These are phyloP conservation scores for Natrix natrix DNA, from an alignment of 2,797 vertebrate genomes.

Conservation along the genomic window DNA sequence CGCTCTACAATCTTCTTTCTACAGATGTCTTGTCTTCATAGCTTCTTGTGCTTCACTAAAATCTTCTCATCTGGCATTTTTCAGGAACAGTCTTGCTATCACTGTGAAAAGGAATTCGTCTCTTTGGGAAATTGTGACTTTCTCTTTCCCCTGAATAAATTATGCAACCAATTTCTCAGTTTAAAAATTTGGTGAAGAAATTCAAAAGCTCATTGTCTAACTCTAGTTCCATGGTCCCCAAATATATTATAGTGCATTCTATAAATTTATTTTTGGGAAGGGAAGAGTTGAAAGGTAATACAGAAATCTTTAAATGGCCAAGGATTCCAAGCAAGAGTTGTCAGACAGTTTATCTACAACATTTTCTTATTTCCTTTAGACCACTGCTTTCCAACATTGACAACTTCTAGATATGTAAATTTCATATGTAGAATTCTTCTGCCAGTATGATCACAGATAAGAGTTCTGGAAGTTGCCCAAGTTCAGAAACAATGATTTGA, in stretches of 20 bases:
- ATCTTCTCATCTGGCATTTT: not conserved
- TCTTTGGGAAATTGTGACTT: not conserved
- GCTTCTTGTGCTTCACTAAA: not conserved
- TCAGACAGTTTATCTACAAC: not conserved
- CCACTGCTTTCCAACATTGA: not conserved
- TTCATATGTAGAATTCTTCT: not conserved
- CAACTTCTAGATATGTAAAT: not conserved
- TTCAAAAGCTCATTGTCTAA: not conserved
- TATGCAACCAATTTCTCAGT: not conserved
- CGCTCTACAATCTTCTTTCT: not conserved
- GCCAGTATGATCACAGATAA: not conserved
- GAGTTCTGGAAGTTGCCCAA: not conserved
- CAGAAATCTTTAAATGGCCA: not conserved
- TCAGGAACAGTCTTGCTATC: not conserved
- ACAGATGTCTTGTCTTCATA: not conserved
- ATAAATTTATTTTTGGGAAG: not conserved
- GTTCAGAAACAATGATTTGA: not conserved
- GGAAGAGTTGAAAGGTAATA: not conserved
- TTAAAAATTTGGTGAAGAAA: not conserved
- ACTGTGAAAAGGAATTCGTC: not conserved
- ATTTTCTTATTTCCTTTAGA: not conserved
- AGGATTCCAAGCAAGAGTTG: not conserved
- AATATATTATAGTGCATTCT: not conserved
- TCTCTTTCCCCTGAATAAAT: not conserved
- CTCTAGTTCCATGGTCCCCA: not conserved